phyloP scores from a whole-genome alignment of 1,140 invertebrate species.

The Euschistus heros region DNA sequence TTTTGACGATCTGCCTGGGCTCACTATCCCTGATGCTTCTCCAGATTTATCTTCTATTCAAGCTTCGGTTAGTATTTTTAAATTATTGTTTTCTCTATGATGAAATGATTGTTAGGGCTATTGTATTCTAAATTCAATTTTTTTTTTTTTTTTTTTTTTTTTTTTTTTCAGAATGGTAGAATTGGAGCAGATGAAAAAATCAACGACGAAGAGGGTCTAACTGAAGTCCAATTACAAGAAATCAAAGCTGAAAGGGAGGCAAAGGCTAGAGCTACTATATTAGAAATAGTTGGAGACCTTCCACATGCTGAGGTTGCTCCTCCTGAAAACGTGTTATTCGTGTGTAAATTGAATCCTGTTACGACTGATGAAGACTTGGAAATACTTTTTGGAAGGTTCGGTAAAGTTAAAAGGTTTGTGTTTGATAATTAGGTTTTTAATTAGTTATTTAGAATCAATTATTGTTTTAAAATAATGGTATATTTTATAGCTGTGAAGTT shows the following conservation, averaged over 20 bases:
- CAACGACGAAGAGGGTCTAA: slow-evolving; percentile 80
- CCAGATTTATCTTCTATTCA: slow-evolving; percentile 74
- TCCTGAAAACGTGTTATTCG: slow-evolving; percentile 97
- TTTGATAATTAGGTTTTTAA: slow-evolving; percentile 4
- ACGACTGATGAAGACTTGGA: slow-evolving; percentile 95
- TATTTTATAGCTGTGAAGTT: slow-evolving; percentile 72
- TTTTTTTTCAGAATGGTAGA: slow-evolving; percentile 57
- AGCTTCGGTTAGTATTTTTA: slow-evolving; percentile 41
- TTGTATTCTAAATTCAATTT: neutral
- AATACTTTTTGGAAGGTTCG: slow-evolving; percentile 96
- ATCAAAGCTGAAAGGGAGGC: slow-evolving; percentile 85
- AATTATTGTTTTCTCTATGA: neutral
- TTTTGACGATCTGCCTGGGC: slow-evolving; percentile 72
- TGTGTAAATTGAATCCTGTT: slow-evolving; percentile 99
- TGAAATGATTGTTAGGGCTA: neutral
- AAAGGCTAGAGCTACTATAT: slow-evolving; percentile 88
- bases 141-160: slow-evolving; percentile 1
- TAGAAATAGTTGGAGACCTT: slow-evolving; percentile 97
- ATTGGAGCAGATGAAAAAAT: slow-evolving; percentile 92
- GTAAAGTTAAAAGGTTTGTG: slow-evolving; percentile 65
- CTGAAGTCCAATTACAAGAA: slow-evolving; percentile 73
- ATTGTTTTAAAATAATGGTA: neutral
- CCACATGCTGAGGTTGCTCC: slow-evolving; percentile 95
- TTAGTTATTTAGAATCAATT: too few relatives aligned
- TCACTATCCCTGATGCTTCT: slow-evolving; percentile 69